phyloP scores from a whole-genome alignment of 2,797 vertebrate genomes.

The Thaleichthys pacificus region DNA sequence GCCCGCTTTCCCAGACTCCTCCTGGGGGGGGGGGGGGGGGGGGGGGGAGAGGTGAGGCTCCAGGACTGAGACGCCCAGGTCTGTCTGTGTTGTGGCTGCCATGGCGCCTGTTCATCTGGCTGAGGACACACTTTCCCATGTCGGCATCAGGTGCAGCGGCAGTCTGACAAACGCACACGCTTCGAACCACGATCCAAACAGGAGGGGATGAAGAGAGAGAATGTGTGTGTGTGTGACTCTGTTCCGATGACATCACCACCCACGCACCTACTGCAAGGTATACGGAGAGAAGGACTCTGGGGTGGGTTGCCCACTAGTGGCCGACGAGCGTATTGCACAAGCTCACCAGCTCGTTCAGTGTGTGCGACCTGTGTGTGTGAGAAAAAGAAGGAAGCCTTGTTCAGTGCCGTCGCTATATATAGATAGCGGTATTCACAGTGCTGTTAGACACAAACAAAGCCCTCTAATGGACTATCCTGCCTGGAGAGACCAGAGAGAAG shows the following conservation, averaged over 20 bases:
- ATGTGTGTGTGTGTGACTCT: too few species aligned
- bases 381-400: background rate
- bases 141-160: too few species aligned
- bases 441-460: conserved; percentile 19
- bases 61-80: too few species aligned
- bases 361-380: conserved; percentile 1
- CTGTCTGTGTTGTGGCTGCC: too few species aligned
- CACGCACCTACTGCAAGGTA: background rate
- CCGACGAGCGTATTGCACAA: background rate
- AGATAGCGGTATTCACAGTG: conserved; percentile 13
- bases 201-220: too few species aligned
- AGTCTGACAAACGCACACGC: too few species aligned
- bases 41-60: too few species aligned
- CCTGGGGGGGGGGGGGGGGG: background rate
- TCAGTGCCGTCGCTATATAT: conserved; percentile 25
- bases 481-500: conserved; percentile 6
- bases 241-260: background rate
- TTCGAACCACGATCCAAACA: too few species aligned
- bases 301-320: conserved; percentile 37
- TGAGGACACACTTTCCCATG: too few species aligned
- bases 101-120: too few species aligned
- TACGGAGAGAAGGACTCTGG: background rate
- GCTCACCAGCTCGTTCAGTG: background rate
- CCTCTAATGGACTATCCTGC: conserved; percentile 32
- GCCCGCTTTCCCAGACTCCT: conserved; percentile 1